A percentile compares a stretch with the other conserved stretches of the same genome.
These are phyloP conservation scores for Leptinotarsa rubiginosa DNA, from an alignment of 2,888 invertebrate species.

Conservation along the genomic window DNA sequence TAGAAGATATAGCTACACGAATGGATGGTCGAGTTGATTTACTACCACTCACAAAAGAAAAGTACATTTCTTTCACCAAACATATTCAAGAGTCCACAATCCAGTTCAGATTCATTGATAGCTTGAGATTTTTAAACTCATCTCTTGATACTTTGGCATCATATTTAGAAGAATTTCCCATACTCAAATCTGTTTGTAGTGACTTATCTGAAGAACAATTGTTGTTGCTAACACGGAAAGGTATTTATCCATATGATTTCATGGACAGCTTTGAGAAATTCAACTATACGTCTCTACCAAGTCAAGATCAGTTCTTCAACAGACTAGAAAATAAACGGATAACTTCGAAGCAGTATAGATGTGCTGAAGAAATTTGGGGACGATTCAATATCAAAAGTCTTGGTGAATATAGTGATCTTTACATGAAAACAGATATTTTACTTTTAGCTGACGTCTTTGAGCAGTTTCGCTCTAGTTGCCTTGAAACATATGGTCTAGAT, in stretches of 20 bases:
- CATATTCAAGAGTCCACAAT: slow-evolving; percentile 37
- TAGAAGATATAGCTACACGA: slow-evolving; percentile 43
- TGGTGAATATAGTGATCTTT: no score
- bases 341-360: no score
- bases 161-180: slow-evolving; percentile 36
- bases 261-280: slow-evolving; percentile 26
- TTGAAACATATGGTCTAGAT: no score
- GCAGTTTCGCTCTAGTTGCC: no score
- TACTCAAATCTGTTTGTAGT: not conserved
- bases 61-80: slow-evolving; percentile 50
- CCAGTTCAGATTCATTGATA: slow-evolving; percentile 44
- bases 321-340: slow-evolving; percentile 42
- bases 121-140: slow-evolving; percentile 44
- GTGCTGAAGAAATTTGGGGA: slow-evolving; percentile 1
- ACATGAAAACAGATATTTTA: no score
- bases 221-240: slow-evolving; percentile 38
- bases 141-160: slow-evolving; percentile 47
- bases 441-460: no score
- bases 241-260: slow-evolving; percentile 31
- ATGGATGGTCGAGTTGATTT: slow-evolving; percentile 43
- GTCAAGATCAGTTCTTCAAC: slow-evolving; percentile 51
- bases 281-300: slow-evolving; percentile 50
- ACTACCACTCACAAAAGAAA: slow-evolving; percentile 48
- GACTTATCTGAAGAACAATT: slow-evolving; percentile 18
- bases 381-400: no score